These are phyloP conservation scores for Thelaira solivaga DNA, from an alignment of 2,888 invertebrate genomes.

Conservation along the genomic window DNA sequence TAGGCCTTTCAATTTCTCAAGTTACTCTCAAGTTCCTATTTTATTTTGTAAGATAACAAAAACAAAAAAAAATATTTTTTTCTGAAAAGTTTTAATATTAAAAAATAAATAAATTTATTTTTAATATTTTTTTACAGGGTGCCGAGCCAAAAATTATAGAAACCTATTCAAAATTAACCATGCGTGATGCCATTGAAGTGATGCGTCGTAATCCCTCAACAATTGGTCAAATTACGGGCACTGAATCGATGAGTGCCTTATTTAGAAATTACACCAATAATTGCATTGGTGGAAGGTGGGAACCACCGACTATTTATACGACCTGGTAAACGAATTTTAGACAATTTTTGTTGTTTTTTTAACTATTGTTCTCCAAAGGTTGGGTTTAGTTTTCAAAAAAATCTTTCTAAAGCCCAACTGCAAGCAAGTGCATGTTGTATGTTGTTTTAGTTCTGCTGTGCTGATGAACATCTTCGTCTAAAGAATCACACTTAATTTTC, in stretches of 20 bases:
- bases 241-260: slow-evolving; percentile 93
- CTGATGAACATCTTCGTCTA: background rate
- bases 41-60: too few species aligned
- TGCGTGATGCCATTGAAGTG: slow-evolving; percentile 95
- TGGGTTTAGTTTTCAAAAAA: background rate
- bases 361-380: too few species aligned
- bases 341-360: slow-evolving; percentile 50
- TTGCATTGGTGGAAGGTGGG: slow-evolving; percentile 90
- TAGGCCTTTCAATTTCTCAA: too few species aligned
- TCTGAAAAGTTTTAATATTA: background rate
- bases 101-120: background rate
- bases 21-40: too few species aligned
- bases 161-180: slow-evolving; percentile 94
- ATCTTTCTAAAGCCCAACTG: slow-evolving; percentile 11
- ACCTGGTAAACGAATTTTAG: slow-evolving; percentile 80
- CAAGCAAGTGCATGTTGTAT: slow-evolving; percentile 47
- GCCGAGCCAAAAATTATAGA: slow-evolving; percentile 95
- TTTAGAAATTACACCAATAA: slow-evolving; percentile 92
- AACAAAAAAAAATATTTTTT: too few species aligned
- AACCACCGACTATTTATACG: slow-evolving; percentile 78
- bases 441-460: background rate
- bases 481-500: background rate
- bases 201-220: slow-evolving; percentile 92
- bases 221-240: slow-evolving; percentile 90
- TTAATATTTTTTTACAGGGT: slow-evolving; percentile 77